Evolutionary conservation across 2,888 invertebrate genomes (phyloP), one percentile per base, ranked within the genome.

Genomic region (Phrixothrix hirtus): DNA sequence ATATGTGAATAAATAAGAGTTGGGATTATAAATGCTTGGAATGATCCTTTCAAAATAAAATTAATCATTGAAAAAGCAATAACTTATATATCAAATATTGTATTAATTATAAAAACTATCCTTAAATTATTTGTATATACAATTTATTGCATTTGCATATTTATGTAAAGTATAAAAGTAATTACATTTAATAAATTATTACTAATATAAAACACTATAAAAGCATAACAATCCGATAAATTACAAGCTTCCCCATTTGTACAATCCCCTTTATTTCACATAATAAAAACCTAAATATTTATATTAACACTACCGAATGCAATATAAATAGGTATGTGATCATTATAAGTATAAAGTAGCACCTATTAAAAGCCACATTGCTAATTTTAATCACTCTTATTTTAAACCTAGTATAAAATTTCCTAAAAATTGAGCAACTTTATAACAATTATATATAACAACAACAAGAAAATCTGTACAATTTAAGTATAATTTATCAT

Each of bases 371-470:
- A 48, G 48, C 43, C 53, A 53, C 48, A 49, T 45, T 45, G 48
- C 54, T 45, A 48, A 44, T 49, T 54, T 36, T 37, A 38, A 53
- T 43, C 53, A 48, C 48, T 53, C 48, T 48, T 17, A 44, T 35
- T n/a, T 37, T 53, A 36, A 35, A 52, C 41, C 34, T 41, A 47
- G 38, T 43, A 17, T 53, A 48, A 26, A 42, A 53, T 53, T 44
- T 49, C 37, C 53, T 42, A 43, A 54, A 44, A 44, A 44, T 54
- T 54, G 54, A 54, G 54, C 54, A 49, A 49, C 48, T 48, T 49
- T 13, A 32, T 54, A 54, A 54, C 48, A 44, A 45, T 44, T 27
- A 54, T 39, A 21, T 38, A 39, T 48, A 54, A 53, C 47, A 53
- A 53, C 47, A 52, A 52, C 36, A 52, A 42, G 16, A 43, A 37